A percentile compares a stretch with the other conserved stretches of the same genome.
These are phyloP conservation scores for Epizoanthus illoricatus DNA, from an alignment of 92 coral and sea anemone genomes.

Conservation along the genomic window DNA sequence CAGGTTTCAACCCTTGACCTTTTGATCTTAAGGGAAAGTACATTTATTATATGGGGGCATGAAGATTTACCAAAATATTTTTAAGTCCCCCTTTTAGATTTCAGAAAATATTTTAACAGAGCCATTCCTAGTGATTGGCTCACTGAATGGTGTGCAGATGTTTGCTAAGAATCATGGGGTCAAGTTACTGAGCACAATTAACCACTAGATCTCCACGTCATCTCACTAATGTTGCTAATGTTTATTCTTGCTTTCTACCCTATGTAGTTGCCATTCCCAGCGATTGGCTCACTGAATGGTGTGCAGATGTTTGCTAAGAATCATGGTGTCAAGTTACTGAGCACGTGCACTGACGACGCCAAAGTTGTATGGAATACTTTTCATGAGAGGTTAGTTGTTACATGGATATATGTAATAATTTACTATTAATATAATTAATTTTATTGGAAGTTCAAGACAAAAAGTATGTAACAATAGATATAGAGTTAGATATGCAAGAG, in stretches of 20 bases:
- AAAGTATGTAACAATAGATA: no score
- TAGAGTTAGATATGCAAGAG: no score
- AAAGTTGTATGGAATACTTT: slow-evolving; percentile 88
- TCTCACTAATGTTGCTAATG: no score
- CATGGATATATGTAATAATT: neutral
- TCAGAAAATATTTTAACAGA: no score
- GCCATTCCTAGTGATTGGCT: slow-evolving; percentile 94
- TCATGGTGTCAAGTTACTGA: slow-evolving; percentile 75
- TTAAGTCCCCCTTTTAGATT: no score
- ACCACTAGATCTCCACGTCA: no score
- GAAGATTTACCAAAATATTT: no score
- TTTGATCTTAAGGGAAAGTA: no score
- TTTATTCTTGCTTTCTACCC: neutral
- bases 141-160: slow-evolving; percentile 97
- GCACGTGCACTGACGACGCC: slow-evolving; percentile 86
- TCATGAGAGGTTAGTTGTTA: slow-evolving; percentile 72
- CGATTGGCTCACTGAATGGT: slow-evolving; percentile 94
- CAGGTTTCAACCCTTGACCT: no score
- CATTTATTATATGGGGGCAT: no score
- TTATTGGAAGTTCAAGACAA: no score
- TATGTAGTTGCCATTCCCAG: slow-evolving; percentile 88
- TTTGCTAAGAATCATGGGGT: slow-evolving; percentile 92
- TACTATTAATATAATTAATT: no score
- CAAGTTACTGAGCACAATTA: slow-evolving; percentile 60
- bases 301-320: slow-evolving; percentile 98